Evolutionary conservation across 1,140 invertebrate genomes (phyloP), one percentile per base, ranked within the genome.

Genomic region (Idris sp.): DNA sequence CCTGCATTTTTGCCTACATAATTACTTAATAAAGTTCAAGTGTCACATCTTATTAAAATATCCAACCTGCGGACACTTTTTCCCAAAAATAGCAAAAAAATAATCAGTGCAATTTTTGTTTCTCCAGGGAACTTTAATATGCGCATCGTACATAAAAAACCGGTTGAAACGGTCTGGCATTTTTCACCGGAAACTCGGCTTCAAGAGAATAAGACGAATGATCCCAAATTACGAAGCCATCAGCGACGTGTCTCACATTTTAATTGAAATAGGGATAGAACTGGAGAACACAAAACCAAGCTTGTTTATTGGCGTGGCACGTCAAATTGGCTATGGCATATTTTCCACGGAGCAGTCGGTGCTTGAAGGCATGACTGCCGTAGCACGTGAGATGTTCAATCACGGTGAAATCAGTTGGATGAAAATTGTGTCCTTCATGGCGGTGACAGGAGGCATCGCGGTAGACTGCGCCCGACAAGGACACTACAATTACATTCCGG

Each of bases 381-480:
- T 93, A 0, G 91, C 90, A 1, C 86, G 89, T 2, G 90, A 92
- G 36, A 83, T 92, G 3, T 88, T 92, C 33, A 86, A 87, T 11
- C 73, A 81, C 4, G 86, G 74, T 13, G 90, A 92, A 40, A 89
- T 92, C 22, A 92, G 89, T 0, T 93, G 92, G 92, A 89, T 90
- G 26, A 91, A 92, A 83, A 88, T 94, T 10, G 89, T 93, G 1
- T 90, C 92, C 0, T 79, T 93, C 11, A 92, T 90, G 80, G 90
- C 91, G 3, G 87, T 94, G 5, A 90, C 92, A 5, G 92, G 91
- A 1, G 92, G 91, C 0, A 83, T 93, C 1, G 92, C 92, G 0
- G 90, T 92, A 0, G 93, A 94, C 68, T 92, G 91, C 77, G 91
- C 93, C 1, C 86, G 89, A 1, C 90, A 91, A 76, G 91, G 91